Base-by-base conservation (phyloP, 2,888 invertebrate genomes). In the Pseudococcus longispinus region DNA sequence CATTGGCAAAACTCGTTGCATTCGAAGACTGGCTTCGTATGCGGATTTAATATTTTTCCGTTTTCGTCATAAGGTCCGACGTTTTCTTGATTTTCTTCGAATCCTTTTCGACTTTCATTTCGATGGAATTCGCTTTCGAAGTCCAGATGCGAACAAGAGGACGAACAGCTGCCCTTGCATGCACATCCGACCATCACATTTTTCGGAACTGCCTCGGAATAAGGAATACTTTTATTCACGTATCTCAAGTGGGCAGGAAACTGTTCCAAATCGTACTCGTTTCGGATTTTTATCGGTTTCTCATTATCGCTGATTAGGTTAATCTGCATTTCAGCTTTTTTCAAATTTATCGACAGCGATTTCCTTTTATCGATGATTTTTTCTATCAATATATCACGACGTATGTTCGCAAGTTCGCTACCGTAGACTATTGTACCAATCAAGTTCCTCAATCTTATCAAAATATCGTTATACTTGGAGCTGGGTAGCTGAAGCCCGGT, bases 1-100 rank as follows among this genome's bases (percentile, higher is more conserved):
- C 98, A 98, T 87, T 92, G 92, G 90, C 98, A 98, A 5, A 93
- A 93, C 89, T 94, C 95, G 90, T 98, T 98, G 91, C 98, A 98
- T 91, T 98, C 98, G 90, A 95, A 98, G 84, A 98, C 95, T 0
- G 98, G 96, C 8, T 94, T 94, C 0, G 98, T 96, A 0, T 93
- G 93, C 4, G 93, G 93, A 0, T 96, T 93, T 88, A 94, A 92
- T 85, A 97, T 90, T 88, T 93, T 92, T 88, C 93, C 93, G 18
- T 91, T 91, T 20, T 91, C 91, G 13, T 93, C 94, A 89, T 97
- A 97, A 5, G 60, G 60, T 23, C 9, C 23, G 1, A 23, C 20
- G 32, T 18, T 42, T 80, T 11, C 32, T 4, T 20, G 29, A 37
- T 80, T 29, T 70, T 4, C 8, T 15, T 20, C n/a, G n/a, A n/a